Evolutionary conservation across 2,113 vertebrate genomes (phyloP).

Genomic region (Oreochromis spilurus): DNA sequence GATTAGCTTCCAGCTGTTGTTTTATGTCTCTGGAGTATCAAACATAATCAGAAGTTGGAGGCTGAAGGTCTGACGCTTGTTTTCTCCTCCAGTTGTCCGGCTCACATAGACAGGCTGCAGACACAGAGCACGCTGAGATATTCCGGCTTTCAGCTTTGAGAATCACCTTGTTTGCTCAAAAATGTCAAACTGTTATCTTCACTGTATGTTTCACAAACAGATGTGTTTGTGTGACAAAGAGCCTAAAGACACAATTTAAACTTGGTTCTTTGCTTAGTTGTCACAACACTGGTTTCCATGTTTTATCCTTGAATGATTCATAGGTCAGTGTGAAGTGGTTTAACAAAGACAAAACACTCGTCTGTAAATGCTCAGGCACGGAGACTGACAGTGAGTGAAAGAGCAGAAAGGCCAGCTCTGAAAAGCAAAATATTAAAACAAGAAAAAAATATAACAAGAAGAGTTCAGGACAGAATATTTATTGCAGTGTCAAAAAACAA

Average conservation of each 20-base stretch:
- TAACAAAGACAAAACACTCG: neutral
- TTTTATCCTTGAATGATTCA: neutral
- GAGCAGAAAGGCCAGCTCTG: neutral
- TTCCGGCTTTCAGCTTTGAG: fast-evolving
- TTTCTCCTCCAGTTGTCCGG: neutral
- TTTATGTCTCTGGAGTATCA: neutral
- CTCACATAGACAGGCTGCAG: neutral
- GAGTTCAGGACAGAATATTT: neutral
- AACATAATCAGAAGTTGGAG: neutral
- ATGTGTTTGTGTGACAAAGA: neutral
- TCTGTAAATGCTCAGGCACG: neutral
- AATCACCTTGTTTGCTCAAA: neutral
- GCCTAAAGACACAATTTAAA: neutral
- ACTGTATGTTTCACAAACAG: neutral
- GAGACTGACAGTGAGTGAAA: neutral
- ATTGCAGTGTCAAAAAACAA: neutral
- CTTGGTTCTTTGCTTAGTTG: neutral
- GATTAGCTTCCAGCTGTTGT: neutral
- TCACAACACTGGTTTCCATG: neutral
- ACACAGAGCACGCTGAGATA: neutral
- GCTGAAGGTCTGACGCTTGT: neutral
- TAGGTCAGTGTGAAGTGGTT: neutral
- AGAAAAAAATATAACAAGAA: fast-evolving
- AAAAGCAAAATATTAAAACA: neutral
- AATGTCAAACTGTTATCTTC: neutral